Conservation (phyloP, 1,140 invertebrate species). For the Drosophila quadrilineata region DNA sequence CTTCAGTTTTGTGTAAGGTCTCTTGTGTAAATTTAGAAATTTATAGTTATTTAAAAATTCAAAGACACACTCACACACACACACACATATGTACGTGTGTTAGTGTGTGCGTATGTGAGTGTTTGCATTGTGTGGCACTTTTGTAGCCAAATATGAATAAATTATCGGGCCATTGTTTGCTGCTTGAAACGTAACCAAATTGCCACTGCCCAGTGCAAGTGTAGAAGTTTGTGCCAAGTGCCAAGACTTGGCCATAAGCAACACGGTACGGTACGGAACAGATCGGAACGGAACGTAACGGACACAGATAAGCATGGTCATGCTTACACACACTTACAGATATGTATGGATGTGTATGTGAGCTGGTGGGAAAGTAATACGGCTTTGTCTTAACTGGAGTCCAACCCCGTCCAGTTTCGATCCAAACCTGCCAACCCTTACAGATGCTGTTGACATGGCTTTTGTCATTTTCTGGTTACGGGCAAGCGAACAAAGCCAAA, state of each 20-base stretch:
- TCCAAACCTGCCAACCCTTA: slow-evolving; percentile 44
- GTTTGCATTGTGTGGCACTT: slow-evolving; percentile 41
- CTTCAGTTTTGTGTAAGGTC: slow-evolving; percentile 57
- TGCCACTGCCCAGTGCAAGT: slow-evolving; percentile 38
- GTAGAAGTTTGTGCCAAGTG: slow-evolving; percentile 44
- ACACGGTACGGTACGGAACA: too few relatives aligned
- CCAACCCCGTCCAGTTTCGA: background rate
- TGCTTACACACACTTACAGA: slow-evolving; percentile 28
- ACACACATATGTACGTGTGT: background rate
- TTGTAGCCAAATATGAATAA: slow-evolving; percentile 72
- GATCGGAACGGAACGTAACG: too few relatives aligned
- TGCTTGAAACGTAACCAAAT: slow-evolving; percentile 71
- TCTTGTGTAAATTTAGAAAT: slow-evolving; percentile 78
- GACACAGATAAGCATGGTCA: too few relatives aligned
- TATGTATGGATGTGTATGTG: background rate
- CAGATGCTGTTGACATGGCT: slow-evolving; percentile 75
- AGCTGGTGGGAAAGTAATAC: slow-evolving; percentile 1
- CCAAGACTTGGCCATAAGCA: slow-evolving; percentile 63
- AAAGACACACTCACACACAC: slow-evolving; percentile 30
- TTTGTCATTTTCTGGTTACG: slow-evolving; percentile 77
- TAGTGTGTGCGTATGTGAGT: slow-evolving; percentile 7
- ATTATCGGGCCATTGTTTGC: slow-evolving; percentile 72
- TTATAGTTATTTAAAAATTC: slow-evolving; percentile 80
- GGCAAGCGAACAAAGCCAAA: slow-evolving; percentile 65
- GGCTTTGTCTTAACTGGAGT: slow-evolving; percentile 62